These are phyloP conservation scores for Delichon dasypus DNA, from an alignment of 2,797 vertebrate genomes.

Conservation along the genomic window DNA sequence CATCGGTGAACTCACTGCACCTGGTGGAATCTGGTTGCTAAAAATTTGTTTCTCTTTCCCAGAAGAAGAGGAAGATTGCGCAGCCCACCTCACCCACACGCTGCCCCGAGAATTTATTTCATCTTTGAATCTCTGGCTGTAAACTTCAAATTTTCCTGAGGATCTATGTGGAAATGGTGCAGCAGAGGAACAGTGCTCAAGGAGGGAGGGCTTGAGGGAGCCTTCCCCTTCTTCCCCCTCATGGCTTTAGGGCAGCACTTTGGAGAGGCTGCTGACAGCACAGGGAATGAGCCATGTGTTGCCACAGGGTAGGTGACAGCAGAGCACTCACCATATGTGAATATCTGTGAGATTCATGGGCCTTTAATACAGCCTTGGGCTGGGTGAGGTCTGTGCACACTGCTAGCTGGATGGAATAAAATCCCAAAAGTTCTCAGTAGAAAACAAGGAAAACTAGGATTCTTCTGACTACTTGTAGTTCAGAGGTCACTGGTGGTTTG, in stretches of 20 bases:
- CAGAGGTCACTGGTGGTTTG: neutral
- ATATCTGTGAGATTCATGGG: neutral
- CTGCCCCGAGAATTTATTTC: neutral
- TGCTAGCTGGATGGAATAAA: neutral
- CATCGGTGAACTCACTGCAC: neutral
- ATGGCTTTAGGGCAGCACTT: neutral
- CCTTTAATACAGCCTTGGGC: neutral
- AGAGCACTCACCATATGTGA: conserved; percentile 10
- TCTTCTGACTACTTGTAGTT: neutral
- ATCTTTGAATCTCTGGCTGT: neutral
- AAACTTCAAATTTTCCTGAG: neutral
- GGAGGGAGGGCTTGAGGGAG: neutral
- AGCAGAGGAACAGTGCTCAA: neutral
- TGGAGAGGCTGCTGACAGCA: conserved; percentile 24
- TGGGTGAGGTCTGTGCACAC: neutral
- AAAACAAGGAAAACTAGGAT: neutral
- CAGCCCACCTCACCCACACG: fast-evolving
- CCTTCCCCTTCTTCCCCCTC: neutral
- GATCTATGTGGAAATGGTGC: neutral
- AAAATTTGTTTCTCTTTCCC: neutral
- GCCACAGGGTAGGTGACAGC: neutral
- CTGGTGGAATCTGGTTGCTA: neutral
- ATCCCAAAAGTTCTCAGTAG: neutral
- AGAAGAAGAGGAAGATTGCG: neutral
- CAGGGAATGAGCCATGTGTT: neutral